Evolutionary conservation across 2,113 vertebrate genomes (phyloP).

Genomic region (Coryphaenoides rupestris): DNA sequence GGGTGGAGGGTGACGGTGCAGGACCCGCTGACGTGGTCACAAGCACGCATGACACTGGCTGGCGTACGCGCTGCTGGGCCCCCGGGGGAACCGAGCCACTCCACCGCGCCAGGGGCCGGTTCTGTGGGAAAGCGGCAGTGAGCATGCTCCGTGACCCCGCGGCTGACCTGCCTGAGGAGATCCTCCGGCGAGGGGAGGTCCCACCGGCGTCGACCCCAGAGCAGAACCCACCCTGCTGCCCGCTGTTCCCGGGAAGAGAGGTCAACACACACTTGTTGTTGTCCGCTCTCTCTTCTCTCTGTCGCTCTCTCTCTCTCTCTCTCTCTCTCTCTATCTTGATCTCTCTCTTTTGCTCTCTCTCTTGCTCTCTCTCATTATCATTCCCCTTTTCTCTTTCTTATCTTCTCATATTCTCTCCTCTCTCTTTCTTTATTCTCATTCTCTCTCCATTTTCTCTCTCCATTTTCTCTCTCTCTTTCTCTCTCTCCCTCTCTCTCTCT

Average conservation of each 20-base stretch:
- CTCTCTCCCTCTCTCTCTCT: too few species aligned
- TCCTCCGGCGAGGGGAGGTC: constrained; percentile 43
- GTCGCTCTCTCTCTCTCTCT: neutral
- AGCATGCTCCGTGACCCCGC: constrained; percentile 65
- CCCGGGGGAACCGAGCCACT: constrained; percentile 29
- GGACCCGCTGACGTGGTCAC: constrained; percentile 14
- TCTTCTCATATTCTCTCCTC: too few species aligned
- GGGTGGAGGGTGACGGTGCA: constrained; percentile 9
- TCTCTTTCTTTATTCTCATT: too few species aligned
- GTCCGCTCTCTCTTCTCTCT: neutral
- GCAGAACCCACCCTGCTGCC: constrained; percentile 38
- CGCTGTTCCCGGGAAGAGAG: constrained; percentile 40
- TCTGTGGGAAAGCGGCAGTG: constrained; percentile 69
- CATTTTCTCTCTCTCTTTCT: too few species aligned
- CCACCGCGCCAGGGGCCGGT: constrained; percentile 47
- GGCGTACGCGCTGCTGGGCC: constrained; percentile 16
- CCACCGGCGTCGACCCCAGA: constrained; percentile 36
- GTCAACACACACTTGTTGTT: constrained; percentile 17
- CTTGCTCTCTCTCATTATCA: neutral
- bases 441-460: too few species aligned
- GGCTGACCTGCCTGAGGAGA: constrained; percentile 43
- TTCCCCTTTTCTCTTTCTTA: neutral
- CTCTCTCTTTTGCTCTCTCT: neutral
- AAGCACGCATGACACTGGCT: constrained; percentile 52
- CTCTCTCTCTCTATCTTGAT: too few species aligned